These are phyloP conservation scores for Tragelaphus buxtoni DNA, from an alignment of 2,113 vertebrate species.

Conservation along the genomic window DNA sequence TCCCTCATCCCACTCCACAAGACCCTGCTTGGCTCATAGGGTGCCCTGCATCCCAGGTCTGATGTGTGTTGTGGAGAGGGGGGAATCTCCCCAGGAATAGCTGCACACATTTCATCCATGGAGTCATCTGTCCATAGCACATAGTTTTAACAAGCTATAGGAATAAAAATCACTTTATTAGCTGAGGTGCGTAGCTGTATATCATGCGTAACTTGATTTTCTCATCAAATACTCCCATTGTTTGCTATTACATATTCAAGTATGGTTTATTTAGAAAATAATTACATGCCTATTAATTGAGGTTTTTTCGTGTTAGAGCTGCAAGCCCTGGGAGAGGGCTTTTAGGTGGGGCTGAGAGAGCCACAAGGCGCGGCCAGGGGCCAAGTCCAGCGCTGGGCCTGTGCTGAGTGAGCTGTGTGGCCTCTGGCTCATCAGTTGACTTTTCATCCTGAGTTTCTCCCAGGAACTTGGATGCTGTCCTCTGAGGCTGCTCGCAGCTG, in stretches of 20 bases:
- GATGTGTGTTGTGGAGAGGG: not conserved
- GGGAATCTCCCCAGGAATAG: not conserved
- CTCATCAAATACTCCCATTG: conserved; percentile 23
- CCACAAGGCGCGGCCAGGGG: not conserved
- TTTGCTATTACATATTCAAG: conserved; percentile 42
- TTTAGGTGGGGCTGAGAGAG: not conserved
- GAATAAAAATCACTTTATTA: conserved; percentile 44
- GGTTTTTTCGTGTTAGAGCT: not conserved
- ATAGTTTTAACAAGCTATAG: not conserved
- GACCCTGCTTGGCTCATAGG: not conserved
- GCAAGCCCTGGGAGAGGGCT: not conserved
- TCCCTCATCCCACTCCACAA: fast-evolving
- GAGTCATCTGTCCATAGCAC: not conserved
- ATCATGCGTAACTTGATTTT: conserved; percentile 54
- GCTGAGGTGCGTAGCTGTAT: not conserved
- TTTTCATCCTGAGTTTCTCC: conserved; percentile 16
- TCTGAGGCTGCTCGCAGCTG: not conserved
- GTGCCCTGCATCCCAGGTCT: not conserved
- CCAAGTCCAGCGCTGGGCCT: not conserved
- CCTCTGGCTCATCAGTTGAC: not conserved
- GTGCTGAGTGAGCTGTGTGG: not conserved
- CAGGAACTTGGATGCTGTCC: not conserved
- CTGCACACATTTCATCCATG: not conserved
- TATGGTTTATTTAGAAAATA: conserved; percentile 51
- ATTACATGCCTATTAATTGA: conserved; percentile 46